A percentile compares a stretch with the other conserved stretches of the same genome.
Evolutionary conservation across 2,888 invertebrate genomes (phyloP).

Genomic region (Drosophila algonquin): DNA sequence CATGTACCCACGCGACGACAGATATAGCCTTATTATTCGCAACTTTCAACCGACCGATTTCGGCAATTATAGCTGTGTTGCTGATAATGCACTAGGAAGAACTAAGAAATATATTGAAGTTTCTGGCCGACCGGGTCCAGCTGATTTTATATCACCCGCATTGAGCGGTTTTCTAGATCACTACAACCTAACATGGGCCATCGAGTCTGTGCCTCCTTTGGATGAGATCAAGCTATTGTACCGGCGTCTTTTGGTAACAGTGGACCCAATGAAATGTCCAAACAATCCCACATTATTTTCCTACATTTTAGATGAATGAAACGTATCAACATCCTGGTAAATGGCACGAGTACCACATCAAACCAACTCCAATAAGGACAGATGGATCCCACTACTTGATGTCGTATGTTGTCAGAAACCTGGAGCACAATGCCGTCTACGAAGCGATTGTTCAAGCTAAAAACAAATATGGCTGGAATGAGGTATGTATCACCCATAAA

Average conservation of each 20-base stretch:
- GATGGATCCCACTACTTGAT: slow-evolving; percentile 85
- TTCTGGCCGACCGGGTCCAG: slow-evolving; percentile 87
- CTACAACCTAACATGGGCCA: slow-evolving; percentile 88
- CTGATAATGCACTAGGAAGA: slow-evolving; percentile 85
- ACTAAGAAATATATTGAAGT: slow-evolving; percentile 87
- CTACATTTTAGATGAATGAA: slow-evolving; percentile 87
- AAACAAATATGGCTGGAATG: slow-evolving; percentile 90
- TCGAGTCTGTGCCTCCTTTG: slow-evolving; percentile 88
- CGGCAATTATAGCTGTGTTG: slow-evolving; percentile 87
- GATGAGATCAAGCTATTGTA: slow-evolving; percentile 87
- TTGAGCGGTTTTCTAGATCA: slow-evolving; percentile 86
- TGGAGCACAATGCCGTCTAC: slow-evolving; percentile 88
- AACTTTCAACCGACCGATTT: slow-evolving; percentile 87
- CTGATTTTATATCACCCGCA: slow-evolving; percentile 86
- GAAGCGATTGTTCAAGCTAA: slow-evolving; percentile 90
- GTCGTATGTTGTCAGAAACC: slow-evolving; percentile 87
- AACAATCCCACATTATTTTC: neutral
- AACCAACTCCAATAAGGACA: slow-evolving; percentile 82
- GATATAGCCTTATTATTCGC: slow-evolving; percentile 86
- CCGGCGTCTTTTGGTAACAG: slow-evolving; percentile 86
- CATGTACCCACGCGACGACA: slow-evolving; percentile 86
- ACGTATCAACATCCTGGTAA: slow-evolving; percentile 89
- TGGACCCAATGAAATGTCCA: neutral
- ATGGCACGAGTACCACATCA: slow-evolving; percentile 87
- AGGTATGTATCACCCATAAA: slow-evolving; percentile 83